phyloP scores from a whole-genome alignment of 2,888 invertebrate genomes.

The Andricus quercusramuli region DNA sequence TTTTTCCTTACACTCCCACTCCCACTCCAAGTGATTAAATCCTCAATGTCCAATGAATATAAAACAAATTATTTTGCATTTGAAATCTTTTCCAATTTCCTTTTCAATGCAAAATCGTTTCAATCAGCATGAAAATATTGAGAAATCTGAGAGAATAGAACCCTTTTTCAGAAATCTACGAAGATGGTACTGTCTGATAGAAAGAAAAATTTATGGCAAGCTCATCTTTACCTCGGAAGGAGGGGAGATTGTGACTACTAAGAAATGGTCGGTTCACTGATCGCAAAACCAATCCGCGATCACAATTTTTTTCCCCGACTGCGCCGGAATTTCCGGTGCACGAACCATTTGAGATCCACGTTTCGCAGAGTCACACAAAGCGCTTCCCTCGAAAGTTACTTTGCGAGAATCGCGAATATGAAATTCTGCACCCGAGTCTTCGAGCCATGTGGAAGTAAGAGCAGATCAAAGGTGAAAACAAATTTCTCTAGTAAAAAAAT shows the following conservation, averaged over 20 bases:
- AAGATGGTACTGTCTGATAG: neutral
- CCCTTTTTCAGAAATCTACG: neutral
- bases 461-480: neutral
- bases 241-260: neutral
- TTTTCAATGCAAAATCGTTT: neutral
- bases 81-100: neutral
- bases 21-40: no score
- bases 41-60: neutral
- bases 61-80: neutral
- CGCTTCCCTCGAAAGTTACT: slow-evolving; percentile 41
- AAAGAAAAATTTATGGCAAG: slow-evolving; percentile 6
- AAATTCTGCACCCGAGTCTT: slow-evolving; percentile 20
- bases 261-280: slow-evolving; percentile 23
- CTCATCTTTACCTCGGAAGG: slow-evolving; percentile 4
- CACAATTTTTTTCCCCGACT: slow-evolving; percentile 51
- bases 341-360: slow-evolving; percentile 55
- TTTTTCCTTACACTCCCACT: no score
- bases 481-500: neutral
- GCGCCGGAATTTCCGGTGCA: slow-evolving; percentile 59
- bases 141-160: neutral
- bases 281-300: slow-evolving; percentile 17
- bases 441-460: neutral
- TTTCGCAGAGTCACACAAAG: slow-evolving; percentile 53
- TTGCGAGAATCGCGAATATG: slow-evolving; percentile 1
- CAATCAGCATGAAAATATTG: neutral